Conservation (phyloP, 2,888 invertebrate species). For the Melipona beecheii region DNA sequence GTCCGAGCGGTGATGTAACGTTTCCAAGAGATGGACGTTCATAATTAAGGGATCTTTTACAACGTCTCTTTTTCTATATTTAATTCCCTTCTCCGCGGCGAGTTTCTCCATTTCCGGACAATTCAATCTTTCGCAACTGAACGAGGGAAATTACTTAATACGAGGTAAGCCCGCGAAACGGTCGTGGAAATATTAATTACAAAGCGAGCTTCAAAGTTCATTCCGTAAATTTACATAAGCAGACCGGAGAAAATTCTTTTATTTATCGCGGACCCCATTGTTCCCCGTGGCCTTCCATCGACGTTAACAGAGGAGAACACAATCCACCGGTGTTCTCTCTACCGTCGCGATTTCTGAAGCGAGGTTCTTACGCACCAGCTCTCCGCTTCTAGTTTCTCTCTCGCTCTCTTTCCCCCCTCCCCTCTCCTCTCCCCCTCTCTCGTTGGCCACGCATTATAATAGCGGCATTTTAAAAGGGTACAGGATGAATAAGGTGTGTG, state of each 20-base stretch:
- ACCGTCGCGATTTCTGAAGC: slow-evolving; percentile 63
- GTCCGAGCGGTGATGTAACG: not conserved
- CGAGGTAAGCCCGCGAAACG: slow-evolving; percentile 18
- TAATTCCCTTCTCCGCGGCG: not conserved
- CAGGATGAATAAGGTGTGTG: slow-evolving; percentile 71
- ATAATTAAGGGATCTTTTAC: not conserved
- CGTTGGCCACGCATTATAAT: slow-evolving; percentile 69
- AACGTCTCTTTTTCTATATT: not conserved
- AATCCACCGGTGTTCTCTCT: slow-evolving; percentile 54
- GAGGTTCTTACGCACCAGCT: slow-evolving; percentile 52
- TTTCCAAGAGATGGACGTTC: not conserved
- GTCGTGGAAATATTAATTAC: slow-evolving; percentile 52
- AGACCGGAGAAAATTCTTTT: slow-evolving; percentile 53
- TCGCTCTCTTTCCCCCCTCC: not conserved
- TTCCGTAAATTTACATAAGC: slow-evolving; percentile 54
- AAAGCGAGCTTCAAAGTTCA: slow-evolving; percentile 46
- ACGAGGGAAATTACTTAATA: slow-evolving; percentile 44
- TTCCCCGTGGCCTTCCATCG: slow-evolving; percentile 62
- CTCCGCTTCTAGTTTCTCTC: slow-evolving; percentile 22
- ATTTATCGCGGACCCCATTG: slow-evolving; percentile 63
- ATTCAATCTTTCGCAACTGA: slow-evolving; percentile 19
- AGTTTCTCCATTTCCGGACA: not conserved
- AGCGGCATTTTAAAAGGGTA: slow-evolving; percentile 71
- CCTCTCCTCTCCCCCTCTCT: slow-evolving; percentile 20
- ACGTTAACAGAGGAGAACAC: slow-evolving; percentile 65